These are phyloP conservation scores for Cossypha polioptera DNA, from an alignment of 2,797 vertebrate genomes.

Conservation along the genomic window DNA sequence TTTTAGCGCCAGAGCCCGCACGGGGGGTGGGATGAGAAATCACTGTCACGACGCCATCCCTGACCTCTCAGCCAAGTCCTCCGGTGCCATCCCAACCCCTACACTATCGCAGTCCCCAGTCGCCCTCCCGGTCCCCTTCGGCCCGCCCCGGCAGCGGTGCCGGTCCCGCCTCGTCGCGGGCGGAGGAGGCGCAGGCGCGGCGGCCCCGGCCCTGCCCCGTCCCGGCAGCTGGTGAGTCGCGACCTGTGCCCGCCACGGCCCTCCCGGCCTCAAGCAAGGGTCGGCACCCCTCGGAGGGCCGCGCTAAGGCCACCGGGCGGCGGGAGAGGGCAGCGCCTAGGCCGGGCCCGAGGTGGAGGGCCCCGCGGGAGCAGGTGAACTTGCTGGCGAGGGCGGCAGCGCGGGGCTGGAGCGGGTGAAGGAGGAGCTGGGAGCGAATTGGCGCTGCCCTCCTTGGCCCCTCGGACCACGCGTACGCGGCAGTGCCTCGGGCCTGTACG, in stretches of 20 bases:
- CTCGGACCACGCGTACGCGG: fast-evolving
- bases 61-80: fast-evolving
- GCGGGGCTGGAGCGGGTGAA: fast-evolving
- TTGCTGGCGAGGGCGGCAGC: not conserved
- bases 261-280: not conserved
- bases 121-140: not conserved
- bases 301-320: fast-evolving
- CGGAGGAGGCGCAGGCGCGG: conserved; percentile 10
- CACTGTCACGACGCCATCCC: no score
- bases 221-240: not conserved
- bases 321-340: not conserved
- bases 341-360: fast-evolving
- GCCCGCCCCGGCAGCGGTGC: not conserved
- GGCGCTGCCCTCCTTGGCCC: fast-evolving
- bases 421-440: not conserved
- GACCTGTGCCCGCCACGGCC: fast-evolving
- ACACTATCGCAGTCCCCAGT: fast-evolving
- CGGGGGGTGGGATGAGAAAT: not conserved
- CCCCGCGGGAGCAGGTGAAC: fast-evolving
- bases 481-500: fast-evolving
- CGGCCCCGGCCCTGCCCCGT: not conserved
- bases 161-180: not conserved
- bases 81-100: not conserved
- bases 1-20: not conserved
- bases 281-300: fast-evolving